These are phyloP conservation scores for Illadopsis cleaveri DNA, from an alignment of 2,113 vertebrate genomes.

Conservation along the genomic window DNA sequence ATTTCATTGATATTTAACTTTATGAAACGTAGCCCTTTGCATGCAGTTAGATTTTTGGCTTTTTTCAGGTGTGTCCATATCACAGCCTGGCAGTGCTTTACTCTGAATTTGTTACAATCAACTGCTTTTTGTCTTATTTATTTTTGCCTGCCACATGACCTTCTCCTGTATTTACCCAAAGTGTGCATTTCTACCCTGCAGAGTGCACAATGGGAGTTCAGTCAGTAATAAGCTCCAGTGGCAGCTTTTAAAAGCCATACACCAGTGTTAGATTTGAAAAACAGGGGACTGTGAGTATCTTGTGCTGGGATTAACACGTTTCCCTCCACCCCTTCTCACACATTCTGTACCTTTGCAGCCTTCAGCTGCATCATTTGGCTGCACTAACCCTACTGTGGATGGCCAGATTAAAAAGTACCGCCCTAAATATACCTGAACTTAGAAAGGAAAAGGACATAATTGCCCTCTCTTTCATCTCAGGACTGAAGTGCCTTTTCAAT, in stretches of 20 bases:
- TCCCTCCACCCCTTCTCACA: background rate
- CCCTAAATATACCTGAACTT: background rate
- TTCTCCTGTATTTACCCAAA: background rate
- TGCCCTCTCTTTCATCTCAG: constrained; percentile 33
- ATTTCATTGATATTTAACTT: background rate
- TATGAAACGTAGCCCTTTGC: background rate
- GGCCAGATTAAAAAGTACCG: background rate
- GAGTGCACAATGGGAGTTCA: background rate
- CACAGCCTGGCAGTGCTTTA: background rate
- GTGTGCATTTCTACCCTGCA: background rate
- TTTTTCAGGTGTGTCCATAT: background rate
- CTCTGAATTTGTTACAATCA: background rate
- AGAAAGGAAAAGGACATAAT: constrained; percentile 35
- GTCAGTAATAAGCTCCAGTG: background rate
- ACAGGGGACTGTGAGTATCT: background rate
- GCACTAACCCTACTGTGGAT: background rate
- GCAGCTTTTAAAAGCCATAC: background rate
- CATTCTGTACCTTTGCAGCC: background rate
- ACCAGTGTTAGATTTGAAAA: background rate
- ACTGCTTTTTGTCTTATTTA: background rate
- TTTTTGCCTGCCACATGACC: background rate
- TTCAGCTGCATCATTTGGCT: background rate
- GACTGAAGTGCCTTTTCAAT: constrained; percentile 27
- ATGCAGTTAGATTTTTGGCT: background rate
- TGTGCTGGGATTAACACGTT: background rate